A percentile compares a stretch with the other conserved stretches of the same genome.
phyloP scores from a whole-genome alignment of 2,888 invertebrate genomes.

The Sericinus montela region DNA sequence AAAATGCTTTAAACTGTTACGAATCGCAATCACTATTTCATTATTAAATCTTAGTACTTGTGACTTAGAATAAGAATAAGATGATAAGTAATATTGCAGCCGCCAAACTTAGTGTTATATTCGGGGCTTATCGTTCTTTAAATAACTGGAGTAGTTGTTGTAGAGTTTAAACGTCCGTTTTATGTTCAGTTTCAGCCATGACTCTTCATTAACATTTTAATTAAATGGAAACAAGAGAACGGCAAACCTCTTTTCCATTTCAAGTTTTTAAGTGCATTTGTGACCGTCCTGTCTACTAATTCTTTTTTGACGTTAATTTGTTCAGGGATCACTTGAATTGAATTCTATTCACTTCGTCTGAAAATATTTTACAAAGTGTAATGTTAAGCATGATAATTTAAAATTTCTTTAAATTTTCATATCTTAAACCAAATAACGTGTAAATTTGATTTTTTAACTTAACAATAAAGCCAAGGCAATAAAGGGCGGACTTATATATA shows the following conservation, averaged over 20 bases:
- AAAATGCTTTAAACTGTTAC: too few species aligned
- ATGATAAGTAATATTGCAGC: too few species aligned
- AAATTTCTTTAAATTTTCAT: too few species aligned
- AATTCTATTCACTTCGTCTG: neutral
- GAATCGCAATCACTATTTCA: too few species aligned
- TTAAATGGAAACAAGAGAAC: conserved; percentile 73
- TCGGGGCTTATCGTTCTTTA: neutral
- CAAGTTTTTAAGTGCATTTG: conserved; percentile 18
- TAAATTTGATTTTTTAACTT: too few species aligned
- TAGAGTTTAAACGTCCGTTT: conserved; percentile 21
- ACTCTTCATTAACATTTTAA: conserved; percentile 66
- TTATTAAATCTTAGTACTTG: too few species aligned
- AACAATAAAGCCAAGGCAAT: too few species aligned
- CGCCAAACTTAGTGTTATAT: neutral
- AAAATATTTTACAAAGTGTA: neutral
- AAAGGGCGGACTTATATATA: too few species aligned
- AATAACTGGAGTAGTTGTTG: conserved; percentile 8
- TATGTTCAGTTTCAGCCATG: conserved; percentile 42
- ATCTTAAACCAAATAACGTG: too few species aligned
- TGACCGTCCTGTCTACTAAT: conserved; percentile 14
- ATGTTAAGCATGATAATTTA: neutral
- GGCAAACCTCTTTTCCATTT: conserved; percentile 40
- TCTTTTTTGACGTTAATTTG: conserved; percentile 11
- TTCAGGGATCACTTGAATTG: conserved; percentile 2
- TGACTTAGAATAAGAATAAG: too few species aligned